These are phyloP conservation scores for Cephus spinipes DNA, from an alignment of 2,888 invertebrate species.

Conservation along the genomic window DNA sequence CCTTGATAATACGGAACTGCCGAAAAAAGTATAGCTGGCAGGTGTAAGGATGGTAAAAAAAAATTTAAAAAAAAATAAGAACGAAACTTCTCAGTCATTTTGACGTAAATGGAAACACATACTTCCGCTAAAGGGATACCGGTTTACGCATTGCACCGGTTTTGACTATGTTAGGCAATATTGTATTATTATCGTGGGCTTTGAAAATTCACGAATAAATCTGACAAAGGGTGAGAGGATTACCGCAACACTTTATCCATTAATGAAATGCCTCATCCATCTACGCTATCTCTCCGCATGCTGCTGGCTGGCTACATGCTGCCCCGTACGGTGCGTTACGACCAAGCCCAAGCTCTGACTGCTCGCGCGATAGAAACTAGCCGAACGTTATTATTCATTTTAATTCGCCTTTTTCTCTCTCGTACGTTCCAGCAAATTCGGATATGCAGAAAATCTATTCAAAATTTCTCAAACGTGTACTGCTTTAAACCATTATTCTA, in stretches of 20 bases:
- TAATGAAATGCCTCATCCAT: constrained; percentile 50
- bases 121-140: not conserved
- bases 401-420: not conserved
- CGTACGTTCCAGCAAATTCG: not conserved
- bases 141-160: not conserved
- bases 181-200: not conserved
- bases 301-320: not conserved
- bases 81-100: not conserved
- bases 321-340: too few species aligned
- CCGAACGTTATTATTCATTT: not conserved
- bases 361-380: not conserved
- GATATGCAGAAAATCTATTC: not conserved
- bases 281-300: constrained; percentile 29
- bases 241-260: constrained; percentile 45
- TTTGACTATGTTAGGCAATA: not conserved
- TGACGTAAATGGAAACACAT: not conserved
- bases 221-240: constrained; percentile 23
- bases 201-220: not conserved
- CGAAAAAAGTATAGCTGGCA: not conserved
- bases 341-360: too few species aligned
- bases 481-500: not conserved
- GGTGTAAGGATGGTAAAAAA: too few species aligned
- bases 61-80: not conserved
- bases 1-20: not conserved
- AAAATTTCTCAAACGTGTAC: not conserved